Evolutionary conservation across 92 coral and sea anemone species (phyloP).

Genomic region (Epizoanthus scotinus): DNA sequence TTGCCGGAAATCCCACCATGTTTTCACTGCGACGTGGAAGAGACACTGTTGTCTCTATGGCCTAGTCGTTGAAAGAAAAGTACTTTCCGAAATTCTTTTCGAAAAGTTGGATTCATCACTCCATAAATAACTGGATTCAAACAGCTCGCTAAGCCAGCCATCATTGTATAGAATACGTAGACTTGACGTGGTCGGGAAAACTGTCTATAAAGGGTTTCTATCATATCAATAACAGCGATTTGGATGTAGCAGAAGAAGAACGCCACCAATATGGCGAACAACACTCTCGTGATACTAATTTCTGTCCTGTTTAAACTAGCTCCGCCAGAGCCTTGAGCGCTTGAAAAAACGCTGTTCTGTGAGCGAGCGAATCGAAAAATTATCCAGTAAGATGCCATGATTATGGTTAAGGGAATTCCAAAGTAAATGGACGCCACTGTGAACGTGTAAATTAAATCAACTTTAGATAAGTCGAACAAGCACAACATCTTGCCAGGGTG

Average conservation of each 20-base stretch:
- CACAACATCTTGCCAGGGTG: slow-evolving; percentile 37
- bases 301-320: background rate
- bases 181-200: slow-evolving; percentile 29
- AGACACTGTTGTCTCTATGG: background rate
- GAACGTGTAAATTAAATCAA: background rate
- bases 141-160: slow-evolving; percentile 27
- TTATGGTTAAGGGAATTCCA: slow-evolving; percentile 26
- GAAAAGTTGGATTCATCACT: slow-evolving; percentile 28
- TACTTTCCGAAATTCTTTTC: slow-evolving; percentile 18
- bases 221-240: slow-evolving; percentile 36
- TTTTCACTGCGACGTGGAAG: too few relatives aligned
- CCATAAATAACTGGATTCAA: slow-evolving; percentile 32
- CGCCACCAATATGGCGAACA: slow-evolving; percentile 25
- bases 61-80: slow-evolving; percentile 7
- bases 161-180: slow-evolving; percentile 10
- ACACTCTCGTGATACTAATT: slow-evolving; percentile 13
- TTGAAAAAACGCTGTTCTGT: slow-evolving; percentile 21
- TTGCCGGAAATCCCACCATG: too few relatives aligned
- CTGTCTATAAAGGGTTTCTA: slow-evolving; percentile 13
- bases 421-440: slow-evolving; percentile 4
- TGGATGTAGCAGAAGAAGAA: slow-evolving; percentile 28
- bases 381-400: slow-evolving; percentile 24
- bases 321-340: background rate
- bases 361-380: slow-evolving; percentile 23
- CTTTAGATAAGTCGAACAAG: slow-evolving; percentile 22